A percentile compares a stretch with the other conserved stretches of the same genome.
These are phyloP conservation scores for Argyrosomus japonicus DNA, from an alignment of 2,113 vertebrate species.

Conservation along the genomic window DNA sequence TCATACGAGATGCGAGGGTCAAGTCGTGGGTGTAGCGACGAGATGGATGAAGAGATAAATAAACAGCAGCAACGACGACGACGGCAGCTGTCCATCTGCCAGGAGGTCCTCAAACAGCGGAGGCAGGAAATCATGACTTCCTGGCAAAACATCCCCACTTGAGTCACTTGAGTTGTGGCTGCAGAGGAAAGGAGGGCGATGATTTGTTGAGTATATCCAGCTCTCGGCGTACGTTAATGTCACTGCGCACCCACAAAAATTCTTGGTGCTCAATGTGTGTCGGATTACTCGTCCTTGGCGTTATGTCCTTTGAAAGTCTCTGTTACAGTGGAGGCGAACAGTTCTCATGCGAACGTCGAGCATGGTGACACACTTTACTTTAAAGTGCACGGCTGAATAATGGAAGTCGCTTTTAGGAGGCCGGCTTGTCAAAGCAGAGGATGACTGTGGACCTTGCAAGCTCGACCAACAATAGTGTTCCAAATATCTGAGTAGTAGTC, in stretches of 20 bases:
- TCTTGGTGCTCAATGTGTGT: not conserved
- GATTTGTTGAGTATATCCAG: constrained; percentile 31
- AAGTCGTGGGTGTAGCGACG: not conserved
- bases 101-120: constrained; percentile 8
- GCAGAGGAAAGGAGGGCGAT: not conserved
- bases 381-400: not conserved
- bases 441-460: not conserved
- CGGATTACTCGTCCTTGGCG: constrained; percentile 7
- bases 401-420: constrained; percentile 10
- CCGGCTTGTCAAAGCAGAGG: not conserved
- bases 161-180: constrained; percentile 12
- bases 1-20: not conserved
- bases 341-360: not conserved
- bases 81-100: constrained; percentile 17
- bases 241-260: not conserved
- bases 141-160: constrained; percentile 12
- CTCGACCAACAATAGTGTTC: not conserved
- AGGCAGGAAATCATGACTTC: not conserved
- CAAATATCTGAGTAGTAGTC: not conserved
- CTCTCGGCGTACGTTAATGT: constrained; percentile 16
- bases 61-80: not conserved
- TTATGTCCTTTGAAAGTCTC: constrained; percentile 36
- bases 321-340: not conserved
- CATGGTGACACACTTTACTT: not conserved
- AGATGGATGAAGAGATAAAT: not conserved